These are phyloP conservation scores for Sterna hirundo DNA, from an alignment of 2,113 vertebrate species.

Conservation along the genomic window DNA sequence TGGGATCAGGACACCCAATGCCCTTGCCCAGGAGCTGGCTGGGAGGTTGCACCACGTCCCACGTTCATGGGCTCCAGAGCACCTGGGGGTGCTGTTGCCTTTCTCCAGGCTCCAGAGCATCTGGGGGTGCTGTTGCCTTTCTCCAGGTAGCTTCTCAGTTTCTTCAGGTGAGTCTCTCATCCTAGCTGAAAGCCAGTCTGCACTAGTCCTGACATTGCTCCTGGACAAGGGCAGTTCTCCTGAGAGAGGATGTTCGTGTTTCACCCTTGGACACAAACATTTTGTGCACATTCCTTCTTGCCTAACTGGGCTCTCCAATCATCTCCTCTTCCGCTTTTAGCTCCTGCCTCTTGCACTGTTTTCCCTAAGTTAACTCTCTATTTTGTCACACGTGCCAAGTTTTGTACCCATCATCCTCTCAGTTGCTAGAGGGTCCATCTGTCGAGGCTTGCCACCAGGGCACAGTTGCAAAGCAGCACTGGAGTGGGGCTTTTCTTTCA, in stretches of 20 bases:
- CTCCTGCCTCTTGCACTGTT: neutral
- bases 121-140: neutral
- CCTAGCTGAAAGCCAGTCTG: neutral
- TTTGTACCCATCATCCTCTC: neutral
- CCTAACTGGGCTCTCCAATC: neutral
- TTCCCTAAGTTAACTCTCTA: neutral
- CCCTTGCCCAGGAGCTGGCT: neutral
- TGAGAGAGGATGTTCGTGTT: neutral
- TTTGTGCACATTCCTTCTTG: neutral
- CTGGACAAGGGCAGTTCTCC: neutral
- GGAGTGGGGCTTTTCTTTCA: neutral
- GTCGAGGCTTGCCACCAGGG: neutral
- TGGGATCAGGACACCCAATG: neutral
- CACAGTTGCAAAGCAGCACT: neutral
- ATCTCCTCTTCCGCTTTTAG: neutral
- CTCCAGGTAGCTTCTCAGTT: neutral
- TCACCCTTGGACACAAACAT: neutral
- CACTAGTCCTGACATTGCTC: neutral
- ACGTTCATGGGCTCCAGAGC: neutral
- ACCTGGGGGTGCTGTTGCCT: neutral
- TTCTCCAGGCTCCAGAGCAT: neutral
- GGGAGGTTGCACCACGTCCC: neutral
- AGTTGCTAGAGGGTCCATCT: neutral
- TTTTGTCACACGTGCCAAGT: neutral
- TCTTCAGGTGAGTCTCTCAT: neutral